Evolutionary conservation across 2,113 vertebrate genomes (phyloP).

Genomic region (Thunnus thynnus): DNA sequence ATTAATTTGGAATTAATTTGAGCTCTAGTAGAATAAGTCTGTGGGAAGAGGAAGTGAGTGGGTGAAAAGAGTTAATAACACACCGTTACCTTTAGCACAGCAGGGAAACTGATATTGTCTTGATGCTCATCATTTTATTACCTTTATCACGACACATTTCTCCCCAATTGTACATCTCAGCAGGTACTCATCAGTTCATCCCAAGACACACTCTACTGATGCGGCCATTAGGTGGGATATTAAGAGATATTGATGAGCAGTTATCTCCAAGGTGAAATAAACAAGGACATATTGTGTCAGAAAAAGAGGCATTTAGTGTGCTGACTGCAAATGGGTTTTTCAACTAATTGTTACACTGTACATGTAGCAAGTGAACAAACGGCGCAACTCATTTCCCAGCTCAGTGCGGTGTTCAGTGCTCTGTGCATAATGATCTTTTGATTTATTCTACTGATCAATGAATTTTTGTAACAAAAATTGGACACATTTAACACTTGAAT

Average conservation of each 20-base stretch:
- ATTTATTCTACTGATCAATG: conserved; percentile 65
- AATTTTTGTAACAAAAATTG: conserved; percentile 59
- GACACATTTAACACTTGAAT: conserved; percentile 56
- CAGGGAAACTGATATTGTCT: conserved; percentile 2
- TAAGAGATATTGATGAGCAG: conserved; percentile 37
- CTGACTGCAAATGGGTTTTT: conserved; percentile 41
- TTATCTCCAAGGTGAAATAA: conserved; percentile 44
- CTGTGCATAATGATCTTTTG: conserved; percentile 71
- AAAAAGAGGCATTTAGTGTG: conserved; percentile 30
- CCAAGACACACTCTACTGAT: conserved; percentile 20
- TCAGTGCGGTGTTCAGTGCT: conserved; percentile 49
- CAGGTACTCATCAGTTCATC: conserved; percentile 14
- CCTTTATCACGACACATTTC: conserved; percentile 22
- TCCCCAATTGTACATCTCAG: conserved; percentile 15
- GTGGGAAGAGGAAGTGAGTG: not conserved
- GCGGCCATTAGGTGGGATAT: conserved; percentile 37
- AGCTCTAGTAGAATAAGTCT: not conserved
- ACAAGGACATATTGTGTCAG: conserved; percentile 35
- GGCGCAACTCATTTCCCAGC: conserved; percentile 59
- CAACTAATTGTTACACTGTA: conserved; percentile 56
- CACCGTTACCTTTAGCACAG: not conserved
- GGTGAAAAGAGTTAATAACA: not conserved
- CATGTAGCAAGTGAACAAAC: conserved; percentile 49
- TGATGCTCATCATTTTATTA: conserved; percentile 21
- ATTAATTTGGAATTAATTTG: not conserved